A percentile compares a stretch with the other conserved stretches of the same genome.
These are phyloP conservation scores for Cheilosia impressa DNA, from an alignment of 2,888 invertebrate species.

Conservation along the genomic window DNA sequence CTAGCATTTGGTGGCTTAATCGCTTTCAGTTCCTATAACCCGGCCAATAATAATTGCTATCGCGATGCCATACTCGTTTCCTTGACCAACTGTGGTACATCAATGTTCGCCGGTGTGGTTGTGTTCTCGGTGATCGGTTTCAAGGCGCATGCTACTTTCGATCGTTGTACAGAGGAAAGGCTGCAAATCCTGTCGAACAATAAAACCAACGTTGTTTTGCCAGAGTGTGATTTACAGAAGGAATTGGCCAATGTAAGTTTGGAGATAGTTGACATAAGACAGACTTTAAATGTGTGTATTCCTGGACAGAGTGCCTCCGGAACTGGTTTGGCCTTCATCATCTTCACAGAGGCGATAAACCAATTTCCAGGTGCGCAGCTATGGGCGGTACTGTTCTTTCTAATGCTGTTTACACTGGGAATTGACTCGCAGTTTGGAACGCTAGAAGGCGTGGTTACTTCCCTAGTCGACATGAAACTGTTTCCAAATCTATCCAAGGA, in stretches of 20 bases:
- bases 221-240: slow-evolving; percentile 92
- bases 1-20: slow-evolving; percentile 98
- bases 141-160: slow-evolving; percentile 85
- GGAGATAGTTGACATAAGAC: neutral
- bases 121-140: slow-evolving; percentile 98
- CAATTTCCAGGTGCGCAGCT: slow-evolving; percentile 98
- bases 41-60: slow-evolving; percentile 97
- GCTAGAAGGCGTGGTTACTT: slow-evolving; percentile 97
- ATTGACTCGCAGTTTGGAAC: slow-evolving; percentile 99
- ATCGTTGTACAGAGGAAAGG: slow-evolving; percentile 81
- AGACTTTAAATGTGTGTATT: slow-evolving; percentile 16
- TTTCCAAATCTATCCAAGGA: slow-evolving; percentile 96
- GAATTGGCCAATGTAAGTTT: slow-evolving; percentile 93
- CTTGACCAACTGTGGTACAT: slow-evolving; percentile 96
- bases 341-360: slow-evolving; percentile 98
- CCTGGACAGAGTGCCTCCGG: slow-evolving; percentile 94
- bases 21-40: slow-evolving; percentile 97
- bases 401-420: slow-evolving; percentile 98
- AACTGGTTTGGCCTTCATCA: slow-evolving; percentile 97
- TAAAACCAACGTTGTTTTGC: slow-evolving; percentile 87
- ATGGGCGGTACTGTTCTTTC: slow-evolving; percentile 97
- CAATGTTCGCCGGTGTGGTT: slow-evolving; percentile 98
- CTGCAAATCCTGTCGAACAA: slow-evolving; percentile 86
- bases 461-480: slow-evolving; percentile 96
- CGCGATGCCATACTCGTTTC: slow-evolving; percentile 97